Base-by-base conservation (phyloP, 2,888 invertebrate genomes). In the Odontomyia ornata region DNA sequence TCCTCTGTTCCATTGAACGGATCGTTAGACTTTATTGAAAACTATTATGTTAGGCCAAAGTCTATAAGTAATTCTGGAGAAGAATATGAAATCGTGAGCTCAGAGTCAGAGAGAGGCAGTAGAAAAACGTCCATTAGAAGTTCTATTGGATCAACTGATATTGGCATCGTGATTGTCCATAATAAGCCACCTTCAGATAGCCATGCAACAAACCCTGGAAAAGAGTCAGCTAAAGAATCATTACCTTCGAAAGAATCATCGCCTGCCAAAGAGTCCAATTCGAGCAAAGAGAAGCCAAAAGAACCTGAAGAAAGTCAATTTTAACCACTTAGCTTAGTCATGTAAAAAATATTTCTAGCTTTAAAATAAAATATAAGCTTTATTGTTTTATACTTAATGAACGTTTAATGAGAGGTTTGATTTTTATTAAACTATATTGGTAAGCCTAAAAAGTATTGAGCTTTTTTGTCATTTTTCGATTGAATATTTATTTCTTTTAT, bases 51-150 rank as follows among this genome's bases (percentile, higher is more conserved):
- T 23, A 28, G 73, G 23, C 73, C 73, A 15, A 73, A 73, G 21
- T 73, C 73, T 2, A 73, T 73, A 21, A 73, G 73, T 43, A 73
- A 73, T 43, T 73, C 73, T 18, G 73, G 73, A 3, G 73, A 73
- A n/a, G 73, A 73, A 27, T 73, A 73, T 60, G 73, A 73, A 23
- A 73, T 73, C 1, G 36, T 73, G 2, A 73, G 73, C 23, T 73
- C 73, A 13, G 25, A 72, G 1, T 57, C 57, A 7, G 73, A 73
- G 15, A 11, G 2, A 21, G 73, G 60, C 7, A 73, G 73, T n/a
- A 36, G 36, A 25, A 73, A 46, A 57, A 73, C 73, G 21, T 73
- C 73, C 11, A 18, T 72, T 7, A 28, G 71, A 52, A 72, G 71
- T 23, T 72, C 71, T 28, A 36, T 57, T 60, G 36, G 21, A 21